A percentile compares a stretch with the other conserved stretches of the same genome.
phyloP scores from a whole-genome alignment of 1,140 invertebrate species.

The Aradophagus sp. region DNA sequence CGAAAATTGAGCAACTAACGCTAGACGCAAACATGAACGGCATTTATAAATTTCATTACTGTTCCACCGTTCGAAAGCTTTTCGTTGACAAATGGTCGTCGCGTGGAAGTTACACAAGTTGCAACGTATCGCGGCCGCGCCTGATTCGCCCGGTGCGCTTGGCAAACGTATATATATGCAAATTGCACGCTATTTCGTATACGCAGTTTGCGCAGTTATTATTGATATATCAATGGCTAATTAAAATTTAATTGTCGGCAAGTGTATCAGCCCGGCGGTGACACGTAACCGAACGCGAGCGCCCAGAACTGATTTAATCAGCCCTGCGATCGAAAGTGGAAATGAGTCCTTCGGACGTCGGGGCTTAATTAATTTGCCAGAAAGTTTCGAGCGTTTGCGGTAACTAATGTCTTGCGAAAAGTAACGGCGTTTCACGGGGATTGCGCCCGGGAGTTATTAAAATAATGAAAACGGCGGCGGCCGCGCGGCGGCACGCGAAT shows the following conservation, averaged over 20 bases:
- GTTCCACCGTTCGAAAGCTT: no score
- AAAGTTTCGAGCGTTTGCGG: conserved; percentile 22
- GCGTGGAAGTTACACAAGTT: no score
- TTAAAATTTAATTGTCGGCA: conserved; percentile 14
- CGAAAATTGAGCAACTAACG: no score
- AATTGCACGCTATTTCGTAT: no score
- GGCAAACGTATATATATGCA: no score
- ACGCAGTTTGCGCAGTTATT: no score
- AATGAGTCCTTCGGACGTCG: conserved; percentile 19
- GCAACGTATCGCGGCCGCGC: no score
- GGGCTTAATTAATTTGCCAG: conserved; percentile 30
- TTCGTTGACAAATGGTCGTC: no score
- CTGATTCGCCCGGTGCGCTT: no score
- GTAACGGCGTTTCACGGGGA: conserved; percentile 19
- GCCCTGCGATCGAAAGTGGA: conserved; percentile 18
- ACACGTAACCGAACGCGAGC: conserved; percentile 11
- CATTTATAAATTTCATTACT: no score
- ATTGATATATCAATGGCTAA: neutral
- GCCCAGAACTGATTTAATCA: conserved; percentile 16
- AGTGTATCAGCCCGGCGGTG: neutral
- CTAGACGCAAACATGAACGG: no score
- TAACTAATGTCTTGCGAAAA: conserved; percentile 32
- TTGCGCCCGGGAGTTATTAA: conserved; percentile 25
- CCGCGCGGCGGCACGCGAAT: neutral
- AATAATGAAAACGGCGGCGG: conserved; percentile 33